A percentile compares a stretch with the other conserved stretches of the same genome.
Conservation (phyloP, 2,797 vertebrate genomes). For the Catharus ustulatus region DNA sequence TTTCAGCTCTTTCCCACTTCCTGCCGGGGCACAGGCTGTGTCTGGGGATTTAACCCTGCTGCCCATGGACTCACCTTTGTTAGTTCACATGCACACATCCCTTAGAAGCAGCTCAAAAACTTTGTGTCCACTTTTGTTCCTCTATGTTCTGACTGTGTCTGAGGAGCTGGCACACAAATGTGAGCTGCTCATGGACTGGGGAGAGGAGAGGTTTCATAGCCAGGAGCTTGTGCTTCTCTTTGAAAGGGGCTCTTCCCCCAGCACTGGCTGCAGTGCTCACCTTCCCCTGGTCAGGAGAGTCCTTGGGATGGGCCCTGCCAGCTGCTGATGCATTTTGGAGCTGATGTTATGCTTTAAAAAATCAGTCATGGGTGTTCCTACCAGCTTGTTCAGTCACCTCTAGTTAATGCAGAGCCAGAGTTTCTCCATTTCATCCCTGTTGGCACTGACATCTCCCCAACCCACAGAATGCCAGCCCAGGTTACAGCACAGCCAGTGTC, state of each 20-base stretch:
- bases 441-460: not conserved
- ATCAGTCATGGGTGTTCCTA: not conserved
- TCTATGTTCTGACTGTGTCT: not conserved
- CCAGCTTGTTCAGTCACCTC: not conserved
- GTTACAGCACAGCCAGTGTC: not conserved
- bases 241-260: not conserved
- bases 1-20: not conserved
- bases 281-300: not conserved
- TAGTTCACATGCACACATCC: not conserved
- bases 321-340: constrained; percentile 2
- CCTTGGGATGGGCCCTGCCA: not conserved
- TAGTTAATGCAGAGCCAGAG: not conserved
- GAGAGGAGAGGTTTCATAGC: not conserved
- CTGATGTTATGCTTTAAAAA: not conserved
- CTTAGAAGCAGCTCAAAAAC: constrained; percentile 21
- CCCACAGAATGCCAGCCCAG: not conserved
- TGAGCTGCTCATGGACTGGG: not conserved
- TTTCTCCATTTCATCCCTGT: not conserved
- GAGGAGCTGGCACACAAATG: not conserved
- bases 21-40: not conserved
- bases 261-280: not conserved
- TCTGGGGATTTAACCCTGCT: constrained; percentile 10
- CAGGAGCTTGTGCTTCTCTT: not conserved
- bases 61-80: not conserved
- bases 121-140: not conserved